These are phyloP conservation scores for Smithornis capensis DNA, from an alignment of 2,113 vertebrate species.

Conservation along the genomic window DNA sequence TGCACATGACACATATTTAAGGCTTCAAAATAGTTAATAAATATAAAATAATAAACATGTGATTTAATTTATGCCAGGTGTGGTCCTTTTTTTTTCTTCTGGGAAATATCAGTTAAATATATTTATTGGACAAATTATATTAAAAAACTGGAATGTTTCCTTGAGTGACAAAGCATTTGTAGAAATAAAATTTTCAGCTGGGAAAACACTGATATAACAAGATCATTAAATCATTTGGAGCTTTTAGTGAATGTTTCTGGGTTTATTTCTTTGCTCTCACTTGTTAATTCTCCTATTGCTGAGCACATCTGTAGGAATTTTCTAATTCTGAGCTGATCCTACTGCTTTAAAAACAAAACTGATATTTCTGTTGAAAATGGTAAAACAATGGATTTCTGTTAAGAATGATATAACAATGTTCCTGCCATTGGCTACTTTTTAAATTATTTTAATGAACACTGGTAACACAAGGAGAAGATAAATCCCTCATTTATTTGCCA, in stretches of 20 bases:
- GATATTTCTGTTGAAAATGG: background rate
- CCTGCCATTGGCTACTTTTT: background rate
- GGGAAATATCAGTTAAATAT: background rate
- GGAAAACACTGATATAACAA: background rate
- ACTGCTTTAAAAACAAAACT: background rate
- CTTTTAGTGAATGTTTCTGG: background rate
- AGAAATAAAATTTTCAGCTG: background rate
- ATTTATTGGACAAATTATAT: background rate
- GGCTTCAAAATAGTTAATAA: background rate
- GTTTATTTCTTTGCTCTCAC: background rate
- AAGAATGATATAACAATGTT: background rate
- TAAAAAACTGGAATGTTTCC: background rate
- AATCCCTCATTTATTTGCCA: background rate
- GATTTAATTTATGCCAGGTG: background rate
- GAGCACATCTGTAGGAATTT: background rate
- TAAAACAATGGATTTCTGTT: background rate
- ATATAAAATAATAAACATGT: background rate
- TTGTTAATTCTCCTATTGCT: background rate
- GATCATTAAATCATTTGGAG: background rate
- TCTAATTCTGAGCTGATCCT: background rate
- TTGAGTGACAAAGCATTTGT: background rate
- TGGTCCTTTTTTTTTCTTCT: background rate
- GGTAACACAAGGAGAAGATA: background rate
- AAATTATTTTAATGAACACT: background rate
- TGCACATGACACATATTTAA: background rate